Evolutionary conservation across 2,888 invertebrate genomes (phyloP).

Genomic region (Cheilosia variabilis): DNA sequence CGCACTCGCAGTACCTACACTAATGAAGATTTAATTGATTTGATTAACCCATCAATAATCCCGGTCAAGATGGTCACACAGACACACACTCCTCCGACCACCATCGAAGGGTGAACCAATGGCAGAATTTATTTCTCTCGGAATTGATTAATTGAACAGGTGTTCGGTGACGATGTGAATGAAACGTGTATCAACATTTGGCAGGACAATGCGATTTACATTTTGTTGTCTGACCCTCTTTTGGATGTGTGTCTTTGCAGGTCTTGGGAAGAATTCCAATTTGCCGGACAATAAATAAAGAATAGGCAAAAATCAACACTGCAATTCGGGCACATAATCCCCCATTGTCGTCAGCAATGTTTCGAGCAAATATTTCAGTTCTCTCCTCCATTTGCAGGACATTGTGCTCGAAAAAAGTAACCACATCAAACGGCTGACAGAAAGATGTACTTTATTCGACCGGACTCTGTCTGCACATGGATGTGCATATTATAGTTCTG

Average conservation of each 20-base stretch:
- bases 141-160: conserved; percentile 74
- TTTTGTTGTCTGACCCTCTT: conserved; percentile 7
- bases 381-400: conserved; percentile 33
- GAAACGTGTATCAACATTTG: conserved; percentile 18
- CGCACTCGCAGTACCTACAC: conserved; percentile 43
- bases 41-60: conserved; percentile 67
- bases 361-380: conserved; percentile 54
- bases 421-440: conserved; percentile 45
- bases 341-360: conserved; percentile 50
- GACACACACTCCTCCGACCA: conserved; percentile 5
- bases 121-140: conserved; percentile 60
- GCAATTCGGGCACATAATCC: conserved; percentile 62
- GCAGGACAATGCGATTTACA: conserved; percentile 51
- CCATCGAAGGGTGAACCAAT: conserved; percentile 37
- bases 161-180: conserved; percentile 58
- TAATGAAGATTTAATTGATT: conserved; percentile 75
- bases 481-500: not conserved
- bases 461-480: too few relatives aligned
- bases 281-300: conserved; percentile 53
- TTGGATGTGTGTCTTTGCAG: conserved; percentile 13
- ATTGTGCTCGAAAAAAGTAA: conserved; percentile 46
- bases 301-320: conserved; percentile 66
- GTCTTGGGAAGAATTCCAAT: conserved; percentile 62
- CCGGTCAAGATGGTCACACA: conserved; percentile 19
- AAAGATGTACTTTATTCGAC: conserved; percentile 22